A percentile compares a stretch with the other conserved stretches of the same genome.
Conservation (phyloP, 2,113 vertebrate genomes). For the Caranx melampygus region DNA sequence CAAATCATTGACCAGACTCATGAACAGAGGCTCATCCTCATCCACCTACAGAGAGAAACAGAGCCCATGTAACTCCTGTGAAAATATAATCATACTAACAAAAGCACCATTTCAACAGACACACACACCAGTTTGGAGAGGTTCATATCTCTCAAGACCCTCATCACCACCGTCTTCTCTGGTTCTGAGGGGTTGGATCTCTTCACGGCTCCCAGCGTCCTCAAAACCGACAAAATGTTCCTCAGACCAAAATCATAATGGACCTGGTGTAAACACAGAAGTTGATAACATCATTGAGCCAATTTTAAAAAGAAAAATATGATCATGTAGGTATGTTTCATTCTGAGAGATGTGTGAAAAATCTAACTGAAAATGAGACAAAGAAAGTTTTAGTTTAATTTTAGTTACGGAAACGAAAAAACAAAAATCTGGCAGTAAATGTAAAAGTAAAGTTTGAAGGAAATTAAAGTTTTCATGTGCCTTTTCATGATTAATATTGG, state of each 20-base stretch:
- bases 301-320: too few species aligned
- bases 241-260: constrained; percentile 74
- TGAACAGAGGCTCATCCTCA: constrained; percentile 89
- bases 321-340: too few species aligned
- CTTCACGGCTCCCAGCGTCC: constrained; percentile 70
- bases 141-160: constrained; percentile 75
- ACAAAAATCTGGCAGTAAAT: too few species aligned
- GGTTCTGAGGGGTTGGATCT: constrained; percentile 56
- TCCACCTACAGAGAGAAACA: constrained; percentile 81
- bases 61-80: not conserved
- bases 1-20: constrained; percentile 89
- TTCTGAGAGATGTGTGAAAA: too few species aligned
- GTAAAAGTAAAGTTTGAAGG: too few species aligned
- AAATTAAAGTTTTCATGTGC: too few species aligned
- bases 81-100: not conserved
- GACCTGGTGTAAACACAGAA: constrained; percentile 41
- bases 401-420: too few species aligned
- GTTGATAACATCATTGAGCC: too few species aligned
- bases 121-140: constrained; percentile 70
- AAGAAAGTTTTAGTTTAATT: too few species aligned
- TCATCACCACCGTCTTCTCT: constrained; percentile 71
- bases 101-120: not conserved
- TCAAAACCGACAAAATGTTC: constrained; percentile 71
- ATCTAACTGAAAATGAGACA: too few species aligned
- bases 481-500: too few species aligned